A percentile compares a stretch with the other conserved stretches of the same genome.
Conservation (phyloP, 1,140 invertebrate species). For the Zaprionus vittiger region DNA sequence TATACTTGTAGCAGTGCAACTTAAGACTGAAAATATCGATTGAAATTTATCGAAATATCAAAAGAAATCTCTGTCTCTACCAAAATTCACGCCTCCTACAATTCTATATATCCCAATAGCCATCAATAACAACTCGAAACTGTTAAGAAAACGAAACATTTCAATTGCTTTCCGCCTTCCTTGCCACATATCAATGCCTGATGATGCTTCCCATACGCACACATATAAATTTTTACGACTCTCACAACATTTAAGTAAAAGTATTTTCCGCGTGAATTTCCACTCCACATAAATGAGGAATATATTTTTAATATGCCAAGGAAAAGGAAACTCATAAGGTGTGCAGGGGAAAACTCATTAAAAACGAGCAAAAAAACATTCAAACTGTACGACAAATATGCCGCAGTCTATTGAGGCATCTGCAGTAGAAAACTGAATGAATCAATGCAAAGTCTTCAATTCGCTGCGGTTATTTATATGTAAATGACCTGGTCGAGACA, state of each 20-base stretch:
- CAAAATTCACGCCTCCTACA: not conserved
- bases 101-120: not conserved
- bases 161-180: not conserved
- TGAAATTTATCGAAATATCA: not conserved
- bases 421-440: conserved; percentile 50
- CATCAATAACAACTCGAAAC: not conserved
- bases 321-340: conserved; percentile 43
- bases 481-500: conserved; percentile 57
- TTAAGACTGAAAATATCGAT: not conserved
- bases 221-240: conserved; percentile 65
- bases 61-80: not conserved
- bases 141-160: no score
- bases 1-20: not conserved
- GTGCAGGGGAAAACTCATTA: conserved; percentile 37
- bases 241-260: conserved; percentile 37
- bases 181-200: not conserved
- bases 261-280: conserved; percentile 30
- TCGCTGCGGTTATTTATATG: conserved; percentile 71
- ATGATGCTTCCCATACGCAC: not conserved
- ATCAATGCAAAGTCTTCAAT: conserved; percentile 56
- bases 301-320: conserved; percentile 54
- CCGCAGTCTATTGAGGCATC: conserved; percentile 12
- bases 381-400: conserved; percentile 28
- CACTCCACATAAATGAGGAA: conserved; percentile 43
- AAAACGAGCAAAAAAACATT: conserved; percentile 28